Percentiles rank a stretch among this genome's conserved stretches.
phyloP scores from a whole-genome alignment of 2,888 invertebrate genomes.

The Agrotis exclamationis region DNA sequence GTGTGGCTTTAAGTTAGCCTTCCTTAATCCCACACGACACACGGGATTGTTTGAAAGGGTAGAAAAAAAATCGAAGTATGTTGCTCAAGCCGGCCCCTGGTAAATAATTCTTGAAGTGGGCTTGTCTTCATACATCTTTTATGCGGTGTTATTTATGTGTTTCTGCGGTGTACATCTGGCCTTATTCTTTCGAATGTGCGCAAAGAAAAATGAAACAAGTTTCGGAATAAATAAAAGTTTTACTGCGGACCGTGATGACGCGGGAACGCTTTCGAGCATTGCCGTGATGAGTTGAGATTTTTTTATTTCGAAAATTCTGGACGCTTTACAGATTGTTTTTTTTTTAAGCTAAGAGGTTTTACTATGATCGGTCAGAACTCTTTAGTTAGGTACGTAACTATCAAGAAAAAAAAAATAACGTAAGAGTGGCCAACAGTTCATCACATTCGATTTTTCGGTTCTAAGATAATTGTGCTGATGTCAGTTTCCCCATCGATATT shows the following conservation, averaged over 20 bases:
- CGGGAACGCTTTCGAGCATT: conserved; percentile 77
- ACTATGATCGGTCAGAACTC: background rate
- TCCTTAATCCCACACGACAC: conserved; percentile 52
- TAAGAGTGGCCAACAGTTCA: too few relatives aligned
- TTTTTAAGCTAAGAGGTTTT: background rate
- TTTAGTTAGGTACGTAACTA: background rate
- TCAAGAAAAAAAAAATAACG: too few relatives aligned
- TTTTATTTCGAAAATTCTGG: conserved; percentile 4
- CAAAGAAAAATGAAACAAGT: conserved; percentile 88
- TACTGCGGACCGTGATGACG: conserved; percentile 80
- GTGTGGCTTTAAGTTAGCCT: conserved; percentile 44
- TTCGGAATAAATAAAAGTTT: conserved; percentile 88
- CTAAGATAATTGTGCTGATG: too few relatives aligned
- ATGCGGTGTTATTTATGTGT: conserved; percentile 80
- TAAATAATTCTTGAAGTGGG: conserved; percentile 79
- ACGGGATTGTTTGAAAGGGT: conserved; percentile 62
- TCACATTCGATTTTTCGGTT: too few relatives aligned
- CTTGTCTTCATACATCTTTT: conserved; percentile 81
- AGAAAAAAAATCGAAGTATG: conserved; percentile 55
- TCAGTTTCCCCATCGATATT: too few relatives aligned
- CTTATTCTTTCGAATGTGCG: conserved; percentile 75
- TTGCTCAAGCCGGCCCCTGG: conserved; percentile 39
- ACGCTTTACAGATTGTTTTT: background rate
- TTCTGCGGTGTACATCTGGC: conserved; percentile 69
- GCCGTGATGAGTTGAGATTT: conserved; percentile 66